Conservation (phyloP, 1,140 invertebrate genomes). For the Dufourea novaeangliae region DNA sequence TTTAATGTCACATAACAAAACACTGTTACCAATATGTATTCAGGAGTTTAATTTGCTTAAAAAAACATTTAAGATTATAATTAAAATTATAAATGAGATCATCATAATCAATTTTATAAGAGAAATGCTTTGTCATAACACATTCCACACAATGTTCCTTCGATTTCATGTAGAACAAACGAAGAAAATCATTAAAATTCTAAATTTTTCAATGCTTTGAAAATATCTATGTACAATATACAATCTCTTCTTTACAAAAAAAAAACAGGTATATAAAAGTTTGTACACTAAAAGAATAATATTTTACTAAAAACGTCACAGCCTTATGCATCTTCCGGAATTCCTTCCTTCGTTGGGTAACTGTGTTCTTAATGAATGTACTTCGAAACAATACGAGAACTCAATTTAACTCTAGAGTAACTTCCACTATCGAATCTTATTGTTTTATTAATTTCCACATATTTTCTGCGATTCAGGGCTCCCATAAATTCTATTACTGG, state of each 20-base stretch:
- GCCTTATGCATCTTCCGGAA: constrained; percentile 7
- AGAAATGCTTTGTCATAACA: no score
- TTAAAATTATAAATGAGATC: not conserved
- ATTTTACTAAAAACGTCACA: constrained; percentile 34
- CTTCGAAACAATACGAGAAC: not conserved
- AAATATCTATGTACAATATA: not conserved
- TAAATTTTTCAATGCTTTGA: not conserved
- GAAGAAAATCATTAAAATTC: not conserved
- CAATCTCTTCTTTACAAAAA: not conserved
- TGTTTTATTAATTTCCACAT: not conserved
- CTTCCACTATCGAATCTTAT: not conserved
- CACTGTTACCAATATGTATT: not conserved
- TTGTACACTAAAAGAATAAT: not conserved
- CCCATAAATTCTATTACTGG: not conserved
- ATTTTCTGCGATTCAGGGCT: not conserved
- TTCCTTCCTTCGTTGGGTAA: not conserved
- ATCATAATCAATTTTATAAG: not conserved
- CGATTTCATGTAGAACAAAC: not conserved
- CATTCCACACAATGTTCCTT: no score
- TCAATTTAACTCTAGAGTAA: not conserved
- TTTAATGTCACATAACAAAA: no score
- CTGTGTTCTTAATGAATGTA: not conserved
- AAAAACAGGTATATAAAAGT: not conserved
- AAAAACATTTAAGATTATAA: no score
- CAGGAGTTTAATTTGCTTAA: not conserved